Percentiles rank a stretch among this genome's conserved stretches.
phyloP scores from a whole-genome alignment of 2,797 vertebrate genomes.

The Siniperca scherzeri region DNA sequence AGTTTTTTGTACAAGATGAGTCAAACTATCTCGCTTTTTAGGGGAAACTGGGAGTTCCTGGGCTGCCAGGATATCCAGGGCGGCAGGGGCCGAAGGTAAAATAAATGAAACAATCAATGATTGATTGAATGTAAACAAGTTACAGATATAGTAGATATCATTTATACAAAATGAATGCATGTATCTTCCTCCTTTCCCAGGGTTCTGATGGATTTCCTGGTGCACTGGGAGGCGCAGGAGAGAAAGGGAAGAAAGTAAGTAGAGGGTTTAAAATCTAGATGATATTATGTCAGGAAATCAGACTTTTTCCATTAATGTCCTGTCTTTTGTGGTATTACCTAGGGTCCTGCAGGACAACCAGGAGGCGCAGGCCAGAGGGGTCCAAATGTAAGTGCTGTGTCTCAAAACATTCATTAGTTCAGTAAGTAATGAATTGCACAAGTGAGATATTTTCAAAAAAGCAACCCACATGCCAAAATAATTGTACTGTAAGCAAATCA shows the following conservation, averaged over 20 bases:
- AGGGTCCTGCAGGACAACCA: constrained; percentile 94
- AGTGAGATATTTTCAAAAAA: neutral
- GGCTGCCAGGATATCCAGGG: constrained; percentile 91
- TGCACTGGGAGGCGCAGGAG: constrained; percentile 87
- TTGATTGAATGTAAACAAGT: neutral
- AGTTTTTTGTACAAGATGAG: neutral
- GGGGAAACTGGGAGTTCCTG: constrained; percentile 92
- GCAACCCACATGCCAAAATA: neutral
- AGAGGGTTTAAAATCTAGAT: neutral
- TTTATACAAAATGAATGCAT: constrained; percentile 16
- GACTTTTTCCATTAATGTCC: neutral
- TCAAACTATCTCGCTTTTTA: constrained; percentile 56
- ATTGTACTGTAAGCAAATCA: neutral
- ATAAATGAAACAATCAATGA: neutral
- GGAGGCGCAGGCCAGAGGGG: constrained; percentile 94
- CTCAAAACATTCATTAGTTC: neutral
- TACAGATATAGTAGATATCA: neutral
- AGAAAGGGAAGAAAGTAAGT: constrained; percentile 94
- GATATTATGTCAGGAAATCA: neutral
- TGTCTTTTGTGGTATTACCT: constrained; percentile 40
- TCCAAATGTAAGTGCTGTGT: constrained; percentile 88
- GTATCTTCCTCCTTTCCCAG: constrained; percentile 71
- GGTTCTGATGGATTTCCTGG: constrained; percentile 95
- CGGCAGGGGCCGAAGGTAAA: constrained; percentile 90
- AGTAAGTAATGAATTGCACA: neutral